These are phyloP conservation scores for Myiagra hebetior DNA, from an alignment of 2,113 vertebrate species.

Conservation along the genomic window DNA sequence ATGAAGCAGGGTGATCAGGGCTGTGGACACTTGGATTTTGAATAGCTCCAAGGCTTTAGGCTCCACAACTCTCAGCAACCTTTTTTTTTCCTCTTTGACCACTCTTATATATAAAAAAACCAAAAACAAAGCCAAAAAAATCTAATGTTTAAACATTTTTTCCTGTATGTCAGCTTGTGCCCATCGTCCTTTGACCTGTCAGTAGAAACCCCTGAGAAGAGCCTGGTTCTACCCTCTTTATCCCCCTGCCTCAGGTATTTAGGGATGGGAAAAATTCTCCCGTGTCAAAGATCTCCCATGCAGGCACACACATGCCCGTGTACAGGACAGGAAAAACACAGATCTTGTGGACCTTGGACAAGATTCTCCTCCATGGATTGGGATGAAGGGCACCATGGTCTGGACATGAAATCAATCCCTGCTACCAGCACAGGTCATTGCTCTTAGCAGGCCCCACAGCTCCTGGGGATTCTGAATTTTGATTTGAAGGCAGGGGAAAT, in stretches of 20 bases:
- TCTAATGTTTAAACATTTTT: not conserved
- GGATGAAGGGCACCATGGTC: not conserved
- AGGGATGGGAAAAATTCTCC: not conserved
- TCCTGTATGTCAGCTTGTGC: not conserved
- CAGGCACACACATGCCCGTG: fast-evolving
- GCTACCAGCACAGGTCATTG: not conserved
- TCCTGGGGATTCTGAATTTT: not conserved
- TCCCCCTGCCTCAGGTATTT: not conserved
- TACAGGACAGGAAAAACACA: not conserved
- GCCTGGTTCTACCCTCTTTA: not conserved
- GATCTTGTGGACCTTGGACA: not conserved
- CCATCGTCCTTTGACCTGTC: not conserved
- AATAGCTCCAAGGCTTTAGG: not conserved
- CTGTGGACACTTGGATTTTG: not conserved
- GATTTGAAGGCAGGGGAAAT: not conserved
- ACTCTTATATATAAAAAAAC: not conserved
- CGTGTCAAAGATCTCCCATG: fast-evolving
- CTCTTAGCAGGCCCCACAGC: not conserved
- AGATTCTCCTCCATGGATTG: not conserved
- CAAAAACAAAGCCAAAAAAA: too few relatives aligned
- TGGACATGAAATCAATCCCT: not conserved
- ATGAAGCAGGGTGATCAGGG: not conserved
- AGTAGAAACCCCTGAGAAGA: not conserved
- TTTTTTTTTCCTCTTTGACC: fast-evolving
- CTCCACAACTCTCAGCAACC: not conserved